These are phyloP conservation scores for Chrysolina americana DNA, from an alignment of 2,888 invertebrate species.

Conservation along the genomic window DNA sequence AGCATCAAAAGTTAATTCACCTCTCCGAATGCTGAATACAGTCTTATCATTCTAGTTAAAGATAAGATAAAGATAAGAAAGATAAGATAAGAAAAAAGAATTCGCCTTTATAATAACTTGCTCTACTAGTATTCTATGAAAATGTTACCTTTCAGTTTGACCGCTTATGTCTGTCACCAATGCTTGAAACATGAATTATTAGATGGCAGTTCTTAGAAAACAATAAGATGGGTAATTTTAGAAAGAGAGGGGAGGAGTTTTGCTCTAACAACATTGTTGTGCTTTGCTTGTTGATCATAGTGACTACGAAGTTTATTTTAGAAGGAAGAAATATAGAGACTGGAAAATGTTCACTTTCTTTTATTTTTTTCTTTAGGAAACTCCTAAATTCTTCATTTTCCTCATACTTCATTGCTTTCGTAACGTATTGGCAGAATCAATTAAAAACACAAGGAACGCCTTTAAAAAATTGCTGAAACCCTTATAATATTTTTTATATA, in stretches of 20 bases:
- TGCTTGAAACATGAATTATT: not conserved
- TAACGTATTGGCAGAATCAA: no score
- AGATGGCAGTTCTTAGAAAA: not conserved
- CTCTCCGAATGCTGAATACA: no score
- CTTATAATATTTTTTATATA: no score
- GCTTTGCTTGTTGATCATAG: not conserved
- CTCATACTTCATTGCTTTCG: no score
- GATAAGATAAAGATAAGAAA: no score
- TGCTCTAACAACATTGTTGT: no score
- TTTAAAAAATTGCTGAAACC: no score
- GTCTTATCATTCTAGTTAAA: no score
- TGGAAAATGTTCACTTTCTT: not conserved
- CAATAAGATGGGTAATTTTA: not conserved
- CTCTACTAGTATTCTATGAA: not conserved
- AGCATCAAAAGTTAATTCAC: no score
- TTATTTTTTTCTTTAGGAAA: not conserved
- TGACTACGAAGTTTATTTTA: not conserved
- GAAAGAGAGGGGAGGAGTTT: not conserved
- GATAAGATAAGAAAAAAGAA: no score
- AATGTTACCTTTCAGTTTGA: not conserved
- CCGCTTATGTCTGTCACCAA: not conserved
- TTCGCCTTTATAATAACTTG: not conserved
- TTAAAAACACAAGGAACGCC: no score
- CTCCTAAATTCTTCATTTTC: no score
- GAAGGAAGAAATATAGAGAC: not conserved